Base-by-base conservation (phyloP, 2,113 vertebrate genomes). In the Cryptomyrus ogoouensis region DNA sequence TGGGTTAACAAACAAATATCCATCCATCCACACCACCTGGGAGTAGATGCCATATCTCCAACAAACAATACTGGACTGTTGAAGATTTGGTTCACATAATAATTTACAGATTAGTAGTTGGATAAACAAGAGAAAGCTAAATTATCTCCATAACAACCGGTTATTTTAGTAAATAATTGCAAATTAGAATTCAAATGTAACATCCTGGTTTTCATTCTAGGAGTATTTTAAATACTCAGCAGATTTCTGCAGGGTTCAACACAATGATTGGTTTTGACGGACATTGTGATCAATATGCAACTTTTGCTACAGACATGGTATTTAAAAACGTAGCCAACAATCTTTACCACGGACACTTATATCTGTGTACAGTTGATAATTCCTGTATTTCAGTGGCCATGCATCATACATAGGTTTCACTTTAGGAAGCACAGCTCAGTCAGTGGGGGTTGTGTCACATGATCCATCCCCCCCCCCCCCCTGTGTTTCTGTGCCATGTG, bases 21-120 rank as follows among this genome's bases (percentile, higher is more conserved):
- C 93, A 88, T 94, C 93, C 92, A 91, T 89, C 53, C 85, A 90
- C 90, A 15, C 56, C 6, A 39, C 44, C 89, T 90, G 91, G 92
- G 31, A 87, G 90, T 89, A 93, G 92, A 93, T 92, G 93, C 92
- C 92, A 90, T 27, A 87, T 94, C 62, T 80, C 94, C 53, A 94
- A 91, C 93, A 92, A 94, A 95, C 94, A 90, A 84, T 21, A 77
- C 31, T 13, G 35, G 70, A 77, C 70, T 77, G 1, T 19, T 12
- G 24, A 87, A 49, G 39, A 15, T 90, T 62, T 87, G 44, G 47
- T 27, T 77, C n/a, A 80, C 39, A 53, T 87, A 46, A 74, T 42
- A 44, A 84, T 90, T 77, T 39, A 88, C 31, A 87, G 89, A 35
- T 39, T 21, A n/a, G 12, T 21, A 24, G 10, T 7, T 19, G 27